Evolutionary conservation across 2,113 vertebrate species (phyloP), one percentile per base, ranked within the genome.

Genomic region (Carollia perspicillata): DNA sequence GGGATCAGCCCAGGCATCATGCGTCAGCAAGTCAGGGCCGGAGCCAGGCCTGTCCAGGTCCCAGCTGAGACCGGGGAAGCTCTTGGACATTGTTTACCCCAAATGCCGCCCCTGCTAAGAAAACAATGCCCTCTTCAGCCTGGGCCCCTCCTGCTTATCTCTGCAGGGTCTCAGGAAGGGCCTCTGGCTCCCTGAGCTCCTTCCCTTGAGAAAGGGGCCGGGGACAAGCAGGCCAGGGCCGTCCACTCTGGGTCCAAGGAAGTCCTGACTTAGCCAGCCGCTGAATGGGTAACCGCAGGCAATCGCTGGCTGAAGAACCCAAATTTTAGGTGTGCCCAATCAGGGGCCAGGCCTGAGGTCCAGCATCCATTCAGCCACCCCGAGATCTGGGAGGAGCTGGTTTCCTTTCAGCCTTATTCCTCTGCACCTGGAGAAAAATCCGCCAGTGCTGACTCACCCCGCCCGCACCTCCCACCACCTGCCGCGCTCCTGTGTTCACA

Each of bases 31-130:
- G 26, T 72, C 51, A 22, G 47, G 63, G 71, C 5, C 42, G 2
- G 95, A 89, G 47, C 94, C 6, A 83, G 95, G 85, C 42, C 53
- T 44, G 72, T 72, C 89, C 3, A 1, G 14, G 81, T 37, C 75
- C 17, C 65, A 0, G 74, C 53, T 42, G 92, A 83, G 95, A 93
- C 90, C 37, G 8, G 95, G 89, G n/a, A 97, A 96, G 74, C 86
- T 86, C 92, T 97, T 86, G 89, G 89, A 95, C 95, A 92, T 95
- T 97, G 96, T 97, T 97, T 97, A 91, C 85, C 92, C 87, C 87
- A 42, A 72, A 10, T 89, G 92, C 85, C 55, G 2, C 55, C 47
- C 35, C 11, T 8, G 35, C 4, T 0, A 8, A 85, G 89, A 16
- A 84, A 95, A 97, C 96, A 97, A 96, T 97, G 86, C 3, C 17